phyloP scores from a whole-genome alignment of 2,113 vertebrate genomes.

The Salvelinus fontinalis region DNA sequence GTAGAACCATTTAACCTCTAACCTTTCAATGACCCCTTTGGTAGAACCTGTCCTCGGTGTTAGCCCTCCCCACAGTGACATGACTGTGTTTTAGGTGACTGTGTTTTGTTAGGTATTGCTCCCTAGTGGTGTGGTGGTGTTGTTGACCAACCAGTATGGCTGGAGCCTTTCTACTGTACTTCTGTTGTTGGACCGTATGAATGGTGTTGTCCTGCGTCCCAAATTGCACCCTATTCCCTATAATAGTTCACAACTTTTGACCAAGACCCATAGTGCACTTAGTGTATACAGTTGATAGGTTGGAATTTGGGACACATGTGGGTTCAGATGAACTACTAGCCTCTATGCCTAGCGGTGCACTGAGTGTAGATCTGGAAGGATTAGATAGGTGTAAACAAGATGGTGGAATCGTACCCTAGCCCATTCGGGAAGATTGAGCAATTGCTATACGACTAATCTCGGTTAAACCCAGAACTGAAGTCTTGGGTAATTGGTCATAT shows the following conservation, averaged over 20 bases:
- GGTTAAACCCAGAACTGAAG: too few relatives aligned
- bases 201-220: neutral
- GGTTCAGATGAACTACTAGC: conserved; percentile 2
- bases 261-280: too few relatives aligned
- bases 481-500: too few relatives aligned
- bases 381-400: neutral
- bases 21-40: conserved; percentile 4
- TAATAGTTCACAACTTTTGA: too few relatives aligned
- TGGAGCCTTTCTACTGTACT: too few relatives aligned
- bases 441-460: too few relatives aligned
- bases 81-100: conserved; percentile 36
- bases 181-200: conserved; percentile 30
- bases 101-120: conserved; percentile 8
- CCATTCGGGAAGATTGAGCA: neutral
- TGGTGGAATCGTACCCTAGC: neutral
- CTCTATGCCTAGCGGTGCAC: too few relatives aligned
- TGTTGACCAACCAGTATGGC: neutral
- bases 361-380: too few relatives aligned
- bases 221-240: too few relatives aligned
- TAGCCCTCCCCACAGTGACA: conserved; percentile 31
- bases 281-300: too few relatives aligned
- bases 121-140: conserved; percentile 57
- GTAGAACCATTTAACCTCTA: conserved; percentile 34
- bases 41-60: neutral
- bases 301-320: too few relatives aligned